Evolutionary conservation across 2,888 invertebrate species (phyloP).

Genomic region (Melangyna quadrimaculata): DNA sequence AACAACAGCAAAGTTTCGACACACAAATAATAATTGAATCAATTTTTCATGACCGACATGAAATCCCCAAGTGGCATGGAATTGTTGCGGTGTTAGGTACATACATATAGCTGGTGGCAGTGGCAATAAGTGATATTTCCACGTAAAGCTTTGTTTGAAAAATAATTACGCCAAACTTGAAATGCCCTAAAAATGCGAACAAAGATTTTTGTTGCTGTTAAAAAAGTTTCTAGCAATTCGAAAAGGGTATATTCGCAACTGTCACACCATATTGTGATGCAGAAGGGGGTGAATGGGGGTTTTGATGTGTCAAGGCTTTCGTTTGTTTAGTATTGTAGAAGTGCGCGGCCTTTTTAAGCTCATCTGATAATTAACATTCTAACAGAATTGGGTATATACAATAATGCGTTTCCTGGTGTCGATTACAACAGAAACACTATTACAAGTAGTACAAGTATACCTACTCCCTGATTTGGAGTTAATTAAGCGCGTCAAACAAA

Average conservation of each 20-base stretch:
- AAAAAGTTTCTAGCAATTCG: constrained; percentile 6
- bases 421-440: constrained; percentile 23
- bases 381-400: constrained; percentile 53
- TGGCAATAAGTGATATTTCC: neutral
- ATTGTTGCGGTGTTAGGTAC: neutral
- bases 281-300: neutral
- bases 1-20: constrained; percentile 46
- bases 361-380: constrained; percentile 58
- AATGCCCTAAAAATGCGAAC: constrained; percentile 65
- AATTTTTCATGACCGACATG: constrained; percentile 70
- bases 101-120: neutral
- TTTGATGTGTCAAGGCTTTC: constrained; percentile 49
- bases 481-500: constrained; percentile 40
- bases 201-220: constrained; percentile 23
- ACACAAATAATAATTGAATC: constrained; percentile 68
- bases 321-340: constrained; percentile 6
- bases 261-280: neutral
- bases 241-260: constrained; percentile 56
- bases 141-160: constrained; percentile 59
- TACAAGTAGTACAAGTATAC: neutral
- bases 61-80: constrained; percentile 48
- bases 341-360: constrained; percentile 12
- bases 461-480: constrained; percentile 62
- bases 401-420: constrained; percentile 59
- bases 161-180: constrained; percentile 66